Base-by-base conservation (phyloP, 2,113 vertebrate genomes). In the Emberiza fucata region DNA sequence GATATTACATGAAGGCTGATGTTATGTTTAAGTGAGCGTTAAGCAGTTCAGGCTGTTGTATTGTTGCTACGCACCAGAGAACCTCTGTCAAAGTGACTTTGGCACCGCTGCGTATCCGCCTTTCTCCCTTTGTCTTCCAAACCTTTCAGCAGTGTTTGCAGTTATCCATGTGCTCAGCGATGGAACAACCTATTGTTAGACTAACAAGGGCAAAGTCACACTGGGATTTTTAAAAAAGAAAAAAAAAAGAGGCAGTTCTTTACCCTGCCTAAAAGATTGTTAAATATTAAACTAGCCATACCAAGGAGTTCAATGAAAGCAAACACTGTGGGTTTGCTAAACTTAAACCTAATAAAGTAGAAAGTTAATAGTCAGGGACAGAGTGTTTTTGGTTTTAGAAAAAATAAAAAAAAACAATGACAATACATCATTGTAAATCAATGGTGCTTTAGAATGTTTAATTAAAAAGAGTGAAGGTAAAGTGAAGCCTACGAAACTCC, bases 11-110 rank as follows among this genome's bases (percentile, higher is more conserved):
- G 95, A 87, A 90, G 94, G 47, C 83, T 96, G 94, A 97, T 97
- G 93, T 96, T 97, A 86, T 78, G 95, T 97, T 97, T 97, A 96
- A 97, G 95, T 96, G 95, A 95, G 95, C 75, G 37, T 97, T 97
- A 96, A 97, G 96, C 95, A 95, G 93, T 94, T 80, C 91, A 93
- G 92, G 78, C 92, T 96, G 94, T 93, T 95, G 86, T 90, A 93
- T 94, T 96, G 96, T 97, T 97, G 92, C 95, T 94, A 85, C 18
- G 89, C 92, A 84, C 94, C 40, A 29, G 81, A 95, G 95, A 92
- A 87, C 88, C 81, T 95, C 95, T 96, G 95, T 94, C 92, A 94
- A 79, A 94, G 88, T 91, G 94, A 95, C 92, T 94, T 91, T 96
- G 91, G 95, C 91, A 94, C 51, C 0, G 0, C 66, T 0, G 3